Evolutionary conservation across 37 sponge, comb jelly and placozoan genomes (phyloP).

Genomic region (Beroe ovata): DNA sequence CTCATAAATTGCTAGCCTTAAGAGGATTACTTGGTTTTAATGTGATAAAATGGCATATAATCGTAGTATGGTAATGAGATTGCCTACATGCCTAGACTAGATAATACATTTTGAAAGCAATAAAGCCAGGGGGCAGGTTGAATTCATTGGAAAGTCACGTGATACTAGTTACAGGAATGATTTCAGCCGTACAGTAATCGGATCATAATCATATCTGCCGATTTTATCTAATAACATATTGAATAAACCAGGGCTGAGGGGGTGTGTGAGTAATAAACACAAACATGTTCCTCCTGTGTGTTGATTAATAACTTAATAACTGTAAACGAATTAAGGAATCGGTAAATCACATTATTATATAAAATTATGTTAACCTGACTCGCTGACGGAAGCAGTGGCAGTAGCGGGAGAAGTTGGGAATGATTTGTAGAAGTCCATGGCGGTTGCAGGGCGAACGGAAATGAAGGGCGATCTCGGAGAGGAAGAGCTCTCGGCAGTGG

Average conservation of each 20-base stretch:
- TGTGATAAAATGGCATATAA: slow-evolving; percentile 53
- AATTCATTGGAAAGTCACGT: neutral
- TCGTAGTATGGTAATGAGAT: slow-evolving; percentile 17
- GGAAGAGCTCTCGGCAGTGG: neutral
- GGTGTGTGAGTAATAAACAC: slow-evolving; percentile 17
- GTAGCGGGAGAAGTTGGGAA: slow-evolving; percentile 11
- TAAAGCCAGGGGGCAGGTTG: neutral
- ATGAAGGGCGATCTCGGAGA: slow-evolving; percentile 41
- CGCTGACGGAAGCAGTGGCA: slow-evolving; percentile 34
- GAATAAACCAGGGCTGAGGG: slow-evolving; percentile 18
- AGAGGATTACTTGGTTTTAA: slow-evolving; percentile 52
- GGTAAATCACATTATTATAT: slow-evolving; percentile 57
- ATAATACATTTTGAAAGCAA: slow-evolving; percentile 66
- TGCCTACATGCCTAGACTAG: slow-evolving; percentile 45
- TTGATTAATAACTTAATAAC: slow-evolving; percentile 54
- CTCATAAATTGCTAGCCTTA: slow-evolving; percentile 40
- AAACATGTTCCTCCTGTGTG: slow-evolving; percentile 24
- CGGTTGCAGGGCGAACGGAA: slow-evolving; percentile 23
- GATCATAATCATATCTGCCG: slow-evolving; percentile 48
- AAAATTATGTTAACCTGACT: slow-evolving; percentile 57
- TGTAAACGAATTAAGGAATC: slow-evolving; percentile 56
- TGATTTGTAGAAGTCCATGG: slow-evolving; percentile 55
- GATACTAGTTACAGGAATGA: slow-evolving; percentile 14
- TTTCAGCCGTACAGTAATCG: slow-evolving; percentile 26
- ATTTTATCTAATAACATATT: slow-evolving; percentile 55